These are phyloP conservation scores for Dinomys branickii DNA, from an alignment of 2,113 vertebrate species.

Conservation along the genomic window DNA sequence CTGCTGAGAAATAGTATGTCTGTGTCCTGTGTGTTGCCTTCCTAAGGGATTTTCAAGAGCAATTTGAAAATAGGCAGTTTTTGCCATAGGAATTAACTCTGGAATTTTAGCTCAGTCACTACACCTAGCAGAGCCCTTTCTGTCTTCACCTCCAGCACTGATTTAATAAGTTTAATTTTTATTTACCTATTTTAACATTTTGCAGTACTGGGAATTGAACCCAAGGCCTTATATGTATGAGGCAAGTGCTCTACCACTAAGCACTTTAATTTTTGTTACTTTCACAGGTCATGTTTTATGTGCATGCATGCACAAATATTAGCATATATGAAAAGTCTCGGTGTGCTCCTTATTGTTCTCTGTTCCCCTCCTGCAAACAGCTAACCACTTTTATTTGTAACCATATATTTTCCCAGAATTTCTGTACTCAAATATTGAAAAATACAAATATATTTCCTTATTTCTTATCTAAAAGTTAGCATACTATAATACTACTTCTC, in stretches of 20 bases:
- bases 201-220: neutral
- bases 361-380: neutral
- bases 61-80: neutral
- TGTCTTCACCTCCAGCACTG: neutral
- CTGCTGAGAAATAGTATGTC: neutral
- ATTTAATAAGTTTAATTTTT: neutral
- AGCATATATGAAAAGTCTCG: neutral
- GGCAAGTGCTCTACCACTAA: neutral
- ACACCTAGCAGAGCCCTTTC: neutral
- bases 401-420: neutral
- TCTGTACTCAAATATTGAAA: neutral
- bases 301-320: neutral
- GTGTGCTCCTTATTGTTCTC: neutral
- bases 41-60: neutral
- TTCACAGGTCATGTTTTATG: neutral
- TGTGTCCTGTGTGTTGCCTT: neutral
- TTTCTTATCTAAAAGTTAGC: neutral
- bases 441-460: conserved; percentile 17
- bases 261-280: neutral
- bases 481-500: neutral
- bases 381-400: neutral
- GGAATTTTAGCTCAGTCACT: neutral
- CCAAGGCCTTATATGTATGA: neutral
- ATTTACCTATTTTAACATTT: neutral
- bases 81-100: neutral